phyloP scores from a whole-genome alignment of 2,888 invertebrate genomes.

The Parascotia fuliginaria region DNA sequence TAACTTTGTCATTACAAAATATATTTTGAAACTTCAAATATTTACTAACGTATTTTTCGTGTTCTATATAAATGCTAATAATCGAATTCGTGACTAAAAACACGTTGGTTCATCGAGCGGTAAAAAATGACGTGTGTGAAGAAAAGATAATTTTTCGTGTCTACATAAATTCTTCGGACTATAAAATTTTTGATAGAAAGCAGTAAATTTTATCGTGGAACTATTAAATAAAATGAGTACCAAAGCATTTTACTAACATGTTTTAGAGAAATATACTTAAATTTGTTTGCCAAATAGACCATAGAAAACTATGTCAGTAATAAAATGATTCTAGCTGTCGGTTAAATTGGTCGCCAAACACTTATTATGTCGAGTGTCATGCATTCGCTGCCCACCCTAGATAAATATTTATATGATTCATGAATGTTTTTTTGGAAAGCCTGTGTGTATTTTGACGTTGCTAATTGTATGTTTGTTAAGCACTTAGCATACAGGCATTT shows the following conservation, averaged over 20 bases:
- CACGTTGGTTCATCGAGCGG: constrained; percentile 12
- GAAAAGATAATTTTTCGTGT: constrained; percentile 11
- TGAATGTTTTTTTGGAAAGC: too few species aligned
- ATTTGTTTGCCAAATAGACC: background rate
- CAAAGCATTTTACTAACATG: too few species aligned
- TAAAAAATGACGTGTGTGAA: constrained; percentile 12
- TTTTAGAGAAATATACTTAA: background rate
- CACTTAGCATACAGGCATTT: too few species aligned
- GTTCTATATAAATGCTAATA: constrained; percentile 8
- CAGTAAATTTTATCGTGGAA: constrained; percentile 1
- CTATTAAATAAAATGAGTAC: constrained; percentile 4
- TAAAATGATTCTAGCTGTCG: too few species aligned
- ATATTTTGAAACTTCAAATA: constrained; percentile 3
- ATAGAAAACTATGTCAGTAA: background rate
- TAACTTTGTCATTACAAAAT: too few species aligned
- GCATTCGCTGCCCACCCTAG: too few species aligned
- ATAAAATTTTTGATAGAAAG: constrained; percentile 13
- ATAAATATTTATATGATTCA: too few species aligned
- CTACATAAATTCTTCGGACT: background rate
- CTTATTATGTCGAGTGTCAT: too few species aligned
- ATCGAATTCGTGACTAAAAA: constrained; percentile 26
- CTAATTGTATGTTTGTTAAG: too few species aligned
- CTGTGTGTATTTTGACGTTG: too few species aligned
- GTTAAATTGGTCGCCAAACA: too few species aligned
- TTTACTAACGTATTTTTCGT: background rate